Conservation (phyloP, 2,113 vertebrate species). For the sheep (Ovis aries) region DNA sequence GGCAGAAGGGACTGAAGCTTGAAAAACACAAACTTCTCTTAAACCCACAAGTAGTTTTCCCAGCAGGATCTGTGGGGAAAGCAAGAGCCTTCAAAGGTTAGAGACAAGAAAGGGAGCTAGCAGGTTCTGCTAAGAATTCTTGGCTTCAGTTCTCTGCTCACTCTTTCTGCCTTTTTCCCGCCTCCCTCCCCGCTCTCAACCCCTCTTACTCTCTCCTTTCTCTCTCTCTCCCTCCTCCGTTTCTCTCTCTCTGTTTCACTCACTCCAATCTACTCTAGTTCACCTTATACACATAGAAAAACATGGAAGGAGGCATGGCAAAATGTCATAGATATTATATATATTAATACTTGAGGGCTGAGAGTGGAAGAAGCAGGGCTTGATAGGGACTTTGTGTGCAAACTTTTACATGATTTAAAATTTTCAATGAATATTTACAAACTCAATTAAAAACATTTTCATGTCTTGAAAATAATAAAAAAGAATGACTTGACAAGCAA, state of each 20-base stretch:
- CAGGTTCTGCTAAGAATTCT: neutral
- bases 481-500: neutral
- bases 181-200: too few relatives aligned
- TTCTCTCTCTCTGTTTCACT: neutral
- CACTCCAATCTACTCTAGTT: neutral
- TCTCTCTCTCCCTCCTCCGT: neutral
- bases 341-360: neutral
- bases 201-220: rapidly evolving
- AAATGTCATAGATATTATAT: neutral
- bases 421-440: neutral
- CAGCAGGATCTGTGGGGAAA: neutral
- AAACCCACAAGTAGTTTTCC: neutral
- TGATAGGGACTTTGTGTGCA: neutral
- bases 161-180: neutral
- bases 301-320: neutral
- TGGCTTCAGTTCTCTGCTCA: neutral
- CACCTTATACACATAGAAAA: neutral
- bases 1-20: neutral
- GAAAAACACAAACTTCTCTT: neutral
- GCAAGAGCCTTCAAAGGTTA: neutral
- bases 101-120: neutral
- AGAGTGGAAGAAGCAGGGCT: neutral
- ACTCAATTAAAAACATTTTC: slow-evolving; percentile 21
- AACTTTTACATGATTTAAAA: neutral
- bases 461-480: neutral